phyloP scores from a whole-genome alignment of 2,888 invertebrate species.

The Trissolcus brochymenae region DNA sequence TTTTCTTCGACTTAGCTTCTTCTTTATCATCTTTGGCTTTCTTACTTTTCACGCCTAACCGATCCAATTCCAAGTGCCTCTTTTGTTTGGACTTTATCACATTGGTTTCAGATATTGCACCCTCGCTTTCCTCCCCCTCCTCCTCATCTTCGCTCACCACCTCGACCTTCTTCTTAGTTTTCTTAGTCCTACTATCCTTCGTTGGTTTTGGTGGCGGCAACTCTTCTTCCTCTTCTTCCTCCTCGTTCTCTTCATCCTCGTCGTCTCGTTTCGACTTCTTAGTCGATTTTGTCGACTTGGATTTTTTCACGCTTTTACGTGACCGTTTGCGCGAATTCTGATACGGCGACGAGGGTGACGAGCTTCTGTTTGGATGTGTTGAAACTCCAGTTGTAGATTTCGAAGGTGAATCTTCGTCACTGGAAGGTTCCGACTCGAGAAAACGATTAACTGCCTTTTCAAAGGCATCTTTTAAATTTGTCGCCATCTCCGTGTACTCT shows the following conservation, averaged over 20 bases:
- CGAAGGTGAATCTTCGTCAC: conserved; percentile 79
- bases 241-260: conserved; percentile 60
- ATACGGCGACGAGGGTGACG: conserved; percentile 64
- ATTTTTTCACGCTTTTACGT: conserved; percentile 74
- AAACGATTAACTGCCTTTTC: conserved; percentile 89
- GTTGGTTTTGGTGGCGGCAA: conserved; percentile 33
- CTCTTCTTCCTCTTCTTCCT: conserved; percentile 59
- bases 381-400: conserved; percentile 61
- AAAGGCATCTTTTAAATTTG: conserved; percentile 88
- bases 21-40: conserved; percentile 66
- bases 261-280: conserved; percentile 62
- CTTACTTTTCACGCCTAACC: conserved; percentile 69
- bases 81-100: conserved; percentile 71
- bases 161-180: conserved; percentile 61
- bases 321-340: conserved; percentile 74
- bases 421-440: conserved; percentile 87
- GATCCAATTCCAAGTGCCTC: conserved; percentile 67
- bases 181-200: conserved; percentile 52
- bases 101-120: conserved; percentile 70
- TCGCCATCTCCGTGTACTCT: conserved; percentile 94
- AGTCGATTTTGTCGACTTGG: conserved; percentile 75
- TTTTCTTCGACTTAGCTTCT: conserved; percentile 48
- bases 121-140: conserved; percentile 66
- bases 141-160: conserved; percentile 48
- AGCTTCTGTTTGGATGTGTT: conserved; percentile 55